phyloP scores from a whole-genome alignment of 2,888 invertebrate genomes.

The Onthophagus sagittarius region DNA sequence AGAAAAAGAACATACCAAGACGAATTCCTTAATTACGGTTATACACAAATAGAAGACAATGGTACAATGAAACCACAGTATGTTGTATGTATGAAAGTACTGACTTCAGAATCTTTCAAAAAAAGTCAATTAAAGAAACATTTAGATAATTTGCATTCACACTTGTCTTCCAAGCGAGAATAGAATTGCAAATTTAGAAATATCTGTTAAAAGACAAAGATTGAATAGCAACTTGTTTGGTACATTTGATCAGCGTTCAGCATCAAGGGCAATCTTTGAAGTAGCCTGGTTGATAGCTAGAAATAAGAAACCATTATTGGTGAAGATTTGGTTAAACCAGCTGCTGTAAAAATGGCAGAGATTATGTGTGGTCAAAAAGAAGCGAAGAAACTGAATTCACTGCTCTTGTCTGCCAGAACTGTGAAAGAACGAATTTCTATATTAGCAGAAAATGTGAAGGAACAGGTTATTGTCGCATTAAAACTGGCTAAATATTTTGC shows the following conservation, averaged over 20 bases:
- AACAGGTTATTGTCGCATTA: conserved; percentile 31
- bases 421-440: conserved; percentile 26
- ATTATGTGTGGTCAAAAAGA: conserved; percentile 28
- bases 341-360: conserved; percentile 31
- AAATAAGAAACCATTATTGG: conserved; percentile 29
- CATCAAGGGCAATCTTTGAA: conserved; percentile 30
- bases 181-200: conserved; percentile 30
- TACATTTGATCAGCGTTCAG: conserved; percentile 29
- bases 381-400: conserved; percentile 27
- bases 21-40: conserved; percentile 21
- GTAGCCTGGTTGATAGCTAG: conserved; percentile 28
- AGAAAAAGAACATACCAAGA: conserved; percentile 4
- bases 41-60: conserved; percentile 31
- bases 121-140: conserved; percentile 29
- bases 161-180: conserved; percentile 22
- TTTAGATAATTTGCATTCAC: conserved; percentile 26
- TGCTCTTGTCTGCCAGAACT: conserved; percentile 27
- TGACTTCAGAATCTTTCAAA: conserved; percentile 32
- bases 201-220: conserved; percentile 31
- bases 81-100: conserved; percentile 31
- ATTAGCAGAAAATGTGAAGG: conserved; percentile 28
- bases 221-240: conserved; percentile 29
- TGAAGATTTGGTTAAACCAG: conserved; percentile 32
- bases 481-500: conserved; percentile 29
- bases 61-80: conserved; percentile 28